phyloP scores from a whole-genome alignment of 2,113 vertebrate genomes.

The Misgurnus mizolepis region DNA sequence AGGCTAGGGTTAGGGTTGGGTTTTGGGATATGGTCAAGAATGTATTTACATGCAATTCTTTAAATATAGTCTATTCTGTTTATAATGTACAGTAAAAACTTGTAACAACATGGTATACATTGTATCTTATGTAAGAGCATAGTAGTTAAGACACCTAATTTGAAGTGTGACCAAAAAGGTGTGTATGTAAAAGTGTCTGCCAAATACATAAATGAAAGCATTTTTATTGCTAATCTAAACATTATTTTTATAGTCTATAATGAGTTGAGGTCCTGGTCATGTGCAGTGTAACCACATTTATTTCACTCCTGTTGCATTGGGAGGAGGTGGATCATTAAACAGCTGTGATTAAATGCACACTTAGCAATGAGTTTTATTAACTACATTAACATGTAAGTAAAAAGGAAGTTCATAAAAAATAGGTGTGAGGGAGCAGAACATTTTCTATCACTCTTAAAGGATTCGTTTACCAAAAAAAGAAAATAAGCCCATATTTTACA shows the following conservation, averaged over 20 bases:
- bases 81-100: no score
- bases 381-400: neutral
- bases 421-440: neutral
- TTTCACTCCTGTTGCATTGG: conserved; percentile 10
- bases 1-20: neutral
- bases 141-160: no score
- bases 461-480: no score
- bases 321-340: neutral
- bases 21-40: no score
- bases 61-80: no score
- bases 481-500: no score
- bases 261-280: neutral
- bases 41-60: no score
- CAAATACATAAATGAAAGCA: neutral
- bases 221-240: conserved; percentile 1
- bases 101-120: no score
- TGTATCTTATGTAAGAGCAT: no score
- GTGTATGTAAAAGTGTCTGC: no score
- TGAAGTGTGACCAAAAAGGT: no score
- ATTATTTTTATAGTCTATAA: conserved; percentile 16
- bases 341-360: neutral
- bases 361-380: conserved; percentile 28
- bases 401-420: neutral
- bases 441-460: neutral
- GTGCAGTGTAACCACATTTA: conserved; percentile 9